These are phyloP conservation scores for Celastrina argiolus DNA, from an alignment of 2,888 invertebrate genomes.

Conservation along the genomic window DNA sequence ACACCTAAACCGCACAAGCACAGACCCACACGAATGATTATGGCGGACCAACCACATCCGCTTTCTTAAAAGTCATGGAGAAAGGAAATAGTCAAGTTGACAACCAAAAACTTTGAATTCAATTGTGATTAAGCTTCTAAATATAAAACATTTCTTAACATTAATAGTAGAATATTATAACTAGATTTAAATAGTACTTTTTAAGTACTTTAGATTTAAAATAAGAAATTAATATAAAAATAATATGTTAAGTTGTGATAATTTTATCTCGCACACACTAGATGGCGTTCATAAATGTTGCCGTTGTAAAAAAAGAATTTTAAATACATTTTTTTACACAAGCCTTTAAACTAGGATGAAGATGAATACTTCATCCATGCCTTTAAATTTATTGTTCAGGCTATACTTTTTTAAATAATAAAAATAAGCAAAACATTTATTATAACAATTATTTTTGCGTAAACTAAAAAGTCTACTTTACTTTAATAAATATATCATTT, in stretches of 20 bases:
- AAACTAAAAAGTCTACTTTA: no score
- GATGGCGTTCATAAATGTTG: constrained; percentile 33
- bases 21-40: constrained; percentile 79
- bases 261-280: constrained; percentile 23
- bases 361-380: no score
- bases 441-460: no score
- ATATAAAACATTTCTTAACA: background rate
- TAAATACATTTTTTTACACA: background rate
- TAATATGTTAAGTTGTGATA: background rate
- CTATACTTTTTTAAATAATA: no score
- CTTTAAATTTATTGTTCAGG: no score
- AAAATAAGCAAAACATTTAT: no score
- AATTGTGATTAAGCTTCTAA: background rate
- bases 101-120: constrained; percentile 23
- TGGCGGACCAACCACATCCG: constrained; percentile 79
- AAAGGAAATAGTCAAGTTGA: constrained; percentile 51
- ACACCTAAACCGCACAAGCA: constrained; percentile 79
- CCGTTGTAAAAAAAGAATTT: constrained; percentile 28
- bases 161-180: background rate
- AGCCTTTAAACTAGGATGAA: no score
- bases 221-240: constrained; percentile 15
- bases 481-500: no score
- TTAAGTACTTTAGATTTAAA: constrained; percentile 8
- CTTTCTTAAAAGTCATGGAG: constrained; percentile 68
- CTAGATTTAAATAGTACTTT: background rate